Conservation (phyloP, 2,888 invertebrate genomes). For the Dendrolimus pini region DNA sequence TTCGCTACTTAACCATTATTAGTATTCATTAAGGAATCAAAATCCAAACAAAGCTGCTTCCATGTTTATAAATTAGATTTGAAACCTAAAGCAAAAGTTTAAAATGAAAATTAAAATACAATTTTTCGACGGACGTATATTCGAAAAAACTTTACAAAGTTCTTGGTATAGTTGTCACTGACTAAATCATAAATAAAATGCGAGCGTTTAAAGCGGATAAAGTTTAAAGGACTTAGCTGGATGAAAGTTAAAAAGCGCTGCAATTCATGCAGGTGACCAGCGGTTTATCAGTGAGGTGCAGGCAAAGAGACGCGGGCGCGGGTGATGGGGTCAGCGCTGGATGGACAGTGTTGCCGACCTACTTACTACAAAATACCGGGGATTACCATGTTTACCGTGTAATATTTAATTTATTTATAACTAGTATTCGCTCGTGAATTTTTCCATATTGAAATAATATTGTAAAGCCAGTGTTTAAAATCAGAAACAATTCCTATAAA, state of each 20-base stretch:
- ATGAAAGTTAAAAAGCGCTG: slow-evolving; percentile 73
- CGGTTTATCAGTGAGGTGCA: slow-evolving; percentile 66
- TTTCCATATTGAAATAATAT: too few relatives aligned
- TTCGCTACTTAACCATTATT: too few relatives aligned
- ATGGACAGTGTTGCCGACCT: slow-evolving; percentile 5
- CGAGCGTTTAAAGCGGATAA: slow-evolving; percentile 60
- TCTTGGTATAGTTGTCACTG: slow-evolving; percentile 52
- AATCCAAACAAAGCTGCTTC: too few relatives aligned
- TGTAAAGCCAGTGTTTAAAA: too few relatives aligned
- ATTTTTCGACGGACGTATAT: slow-evolving; percentile 34
- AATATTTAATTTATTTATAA: too few relatives aligned
- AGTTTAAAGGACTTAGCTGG: slow-evolving; percentile 66
- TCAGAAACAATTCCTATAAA: too few relatives aligned
- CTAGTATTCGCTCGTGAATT: too few relatives aligned
- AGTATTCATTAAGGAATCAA: too few relatives aligned
- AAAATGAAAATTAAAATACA: slow-evolving; percentile 19
- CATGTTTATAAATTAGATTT: too few relatives aligned
- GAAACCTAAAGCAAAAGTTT: background rate
- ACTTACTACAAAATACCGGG: background rate
- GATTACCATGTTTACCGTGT: too few relatives aligned
- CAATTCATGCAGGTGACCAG: slow-evolving; percentile 74
- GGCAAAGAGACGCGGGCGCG: slow-evolving; percentile 22
- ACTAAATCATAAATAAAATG: slow-evolving; percentile 68
- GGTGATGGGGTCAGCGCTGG: slow-evolving; percentile 11
- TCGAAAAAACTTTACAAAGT: slow-evolving; percentile 43